Evolutionary conservation across 2,113 vertebrate genomes (phyloP).

Genomic region (Neogale vison): DNA sequence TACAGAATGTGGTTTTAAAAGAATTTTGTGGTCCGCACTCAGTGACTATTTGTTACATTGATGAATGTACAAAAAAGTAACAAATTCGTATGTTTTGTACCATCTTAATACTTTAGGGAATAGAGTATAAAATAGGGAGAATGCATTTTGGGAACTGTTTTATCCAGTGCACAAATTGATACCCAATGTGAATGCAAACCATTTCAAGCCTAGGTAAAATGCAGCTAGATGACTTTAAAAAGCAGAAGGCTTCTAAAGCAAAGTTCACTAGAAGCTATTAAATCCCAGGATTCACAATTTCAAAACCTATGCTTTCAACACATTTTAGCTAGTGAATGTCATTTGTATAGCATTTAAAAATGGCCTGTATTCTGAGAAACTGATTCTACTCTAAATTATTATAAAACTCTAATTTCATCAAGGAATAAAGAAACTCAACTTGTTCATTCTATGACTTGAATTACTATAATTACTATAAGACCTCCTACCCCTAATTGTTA

Average conservation of each 20-base stretch:
- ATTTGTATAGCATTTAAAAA: neutral
- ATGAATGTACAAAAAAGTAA: neutral
- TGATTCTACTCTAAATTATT: neutral
- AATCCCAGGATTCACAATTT: neutral
- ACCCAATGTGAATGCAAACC: neutral
- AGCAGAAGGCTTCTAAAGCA: neutral
- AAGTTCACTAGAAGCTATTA: neutral
- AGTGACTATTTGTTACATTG: neutral
- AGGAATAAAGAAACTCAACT: neutral
- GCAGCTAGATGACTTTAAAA: neutral
- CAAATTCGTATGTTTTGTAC: neutral
- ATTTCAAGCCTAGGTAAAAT: neutral
- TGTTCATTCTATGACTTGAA: too few relatives aligned
- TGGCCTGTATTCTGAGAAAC: neutral
- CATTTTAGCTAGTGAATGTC: neutral
- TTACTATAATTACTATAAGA: too few relatives aligned
- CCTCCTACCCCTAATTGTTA: too few relatives aligned
- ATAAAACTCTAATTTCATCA: neutral
- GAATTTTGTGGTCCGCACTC: neutral
- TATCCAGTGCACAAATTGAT: neutral
- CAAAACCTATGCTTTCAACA: neutral
- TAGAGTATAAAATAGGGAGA: neutral
- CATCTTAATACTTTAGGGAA: neutral
- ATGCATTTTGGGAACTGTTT: neutral
- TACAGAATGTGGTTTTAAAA: neutral